Conservation (phyloP, 1,140 invertebrate genomes). For the Cydia splendana region DNA sequence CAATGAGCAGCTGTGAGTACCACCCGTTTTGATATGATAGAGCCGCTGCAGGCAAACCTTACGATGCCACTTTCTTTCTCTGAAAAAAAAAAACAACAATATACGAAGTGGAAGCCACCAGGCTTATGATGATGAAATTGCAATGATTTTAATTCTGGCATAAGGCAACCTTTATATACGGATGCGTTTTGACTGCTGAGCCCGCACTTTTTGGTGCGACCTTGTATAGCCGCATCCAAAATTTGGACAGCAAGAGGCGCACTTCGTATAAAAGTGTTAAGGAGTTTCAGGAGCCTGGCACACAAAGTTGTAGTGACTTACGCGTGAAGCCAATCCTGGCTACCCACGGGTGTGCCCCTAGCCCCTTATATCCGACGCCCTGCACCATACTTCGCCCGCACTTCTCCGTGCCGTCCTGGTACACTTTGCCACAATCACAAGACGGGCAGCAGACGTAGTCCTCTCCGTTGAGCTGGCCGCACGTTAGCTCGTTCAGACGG, state of each 20-base stretch:
- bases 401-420: slow-evolving; percentile 49
- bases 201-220: too few species aligned
- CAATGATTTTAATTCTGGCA: too few species aligned
- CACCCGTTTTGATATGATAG: slow-evolving; percentile 82
- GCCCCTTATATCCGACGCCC: slow-evolving; percentile 82
- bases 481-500: slow-evolving; percentile 72
- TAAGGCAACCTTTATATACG: too few species aligned
- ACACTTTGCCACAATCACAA: slow-evolving; percentile 65
- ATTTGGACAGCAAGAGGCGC: not conserved
- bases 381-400: slow-evolving; percentile 83
- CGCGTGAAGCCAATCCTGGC: slow-evolving; percentile 84
- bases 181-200: too few species aligned
- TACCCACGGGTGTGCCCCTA: slow-evolving; percentile 85
- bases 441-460: slow-evolving; percentile 76
- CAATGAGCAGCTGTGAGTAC: slow-evolving; percentile 87
- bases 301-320: slow-evolving; percentile 48
- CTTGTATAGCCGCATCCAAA: too few species aligned
- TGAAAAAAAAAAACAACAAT: slow-evolving; percentile 49
- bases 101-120: too few species aligned
- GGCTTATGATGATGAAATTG: too few species aligned
- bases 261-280: not conserved
- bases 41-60: slow-evolving; percentile 85
- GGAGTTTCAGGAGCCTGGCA: too few species aligned
- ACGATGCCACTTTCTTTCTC: slow-evolving; percentile 82
- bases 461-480: slow-evolving; percentile 69